Evolutionary conservation across 2,797 vertebrate genomes (phyloP).

Genomic region (Spinus pinus): DNA sequence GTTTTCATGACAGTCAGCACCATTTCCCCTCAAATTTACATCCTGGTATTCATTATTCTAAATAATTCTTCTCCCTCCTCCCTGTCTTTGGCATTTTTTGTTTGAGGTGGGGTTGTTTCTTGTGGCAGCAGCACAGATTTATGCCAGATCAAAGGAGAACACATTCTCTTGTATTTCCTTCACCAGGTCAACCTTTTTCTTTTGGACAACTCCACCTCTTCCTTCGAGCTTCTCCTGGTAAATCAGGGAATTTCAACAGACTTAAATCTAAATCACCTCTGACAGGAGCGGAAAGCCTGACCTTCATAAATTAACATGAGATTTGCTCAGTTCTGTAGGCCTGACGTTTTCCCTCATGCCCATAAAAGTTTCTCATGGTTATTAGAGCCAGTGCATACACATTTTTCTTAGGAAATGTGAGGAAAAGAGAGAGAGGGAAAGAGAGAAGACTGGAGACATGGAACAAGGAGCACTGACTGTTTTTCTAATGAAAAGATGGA

Average conservation of each 20-base stretch:
- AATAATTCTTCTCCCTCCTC: background rate
- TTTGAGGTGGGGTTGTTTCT: conserved; percentile 51
- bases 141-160: background rate
- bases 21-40: conserved; percentile 17
- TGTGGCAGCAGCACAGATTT: conserved; percentile 28
- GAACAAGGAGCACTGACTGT: background rate
- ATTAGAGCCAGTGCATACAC: background rate
- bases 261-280: background rate
- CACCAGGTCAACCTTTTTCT: background rate
- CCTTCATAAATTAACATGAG: background rate
- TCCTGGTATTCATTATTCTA: conserved; percentile 39
- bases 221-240: background rate
- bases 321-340: background rate
- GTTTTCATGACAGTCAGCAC: background rate
- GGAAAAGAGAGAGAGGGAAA: background rate
- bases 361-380: background rate
- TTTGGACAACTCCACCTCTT: conserved; percentile 40
- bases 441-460: background rate
- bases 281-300: background rate
- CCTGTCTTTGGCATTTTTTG: conserved; percentile 7
- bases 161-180: conserved; percentile 36
- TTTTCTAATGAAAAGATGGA: background rate
- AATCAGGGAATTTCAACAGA: background rate
- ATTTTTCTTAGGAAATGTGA: background rate
- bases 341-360: background rate